These are phyloP conservation scores for Ondatra zibethicus DNA, from an alignment of 2,113 vertebrate species.

Conservation along the genomic window DNA sequence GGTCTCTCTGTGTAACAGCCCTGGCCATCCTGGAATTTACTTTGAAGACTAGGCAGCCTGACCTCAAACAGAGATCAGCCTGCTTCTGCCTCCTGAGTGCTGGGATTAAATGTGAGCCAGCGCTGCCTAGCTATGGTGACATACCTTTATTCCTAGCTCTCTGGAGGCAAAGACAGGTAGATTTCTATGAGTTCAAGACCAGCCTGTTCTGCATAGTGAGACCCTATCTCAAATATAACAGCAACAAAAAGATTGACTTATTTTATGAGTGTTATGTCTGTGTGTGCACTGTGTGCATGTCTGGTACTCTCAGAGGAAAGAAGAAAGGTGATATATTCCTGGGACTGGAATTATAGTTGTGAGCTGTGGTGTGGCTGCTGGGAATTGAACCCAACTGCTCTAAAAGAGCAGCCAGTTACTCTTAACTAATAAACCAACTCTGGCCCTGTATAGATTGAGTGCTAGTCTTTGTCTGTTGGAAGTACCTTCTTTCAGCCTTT, in stretches of 20 bases:
- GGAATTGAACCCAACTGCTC: background rate
- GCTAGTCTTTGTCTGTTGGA: background rate
- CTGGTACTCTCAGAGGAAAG: background rate
- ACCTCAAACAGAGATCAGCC: too few relatives aligned
- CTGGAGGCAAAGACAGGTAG: background rate
- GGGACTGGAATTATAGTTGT: background rate
- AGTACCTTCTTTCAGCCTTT: background rate
- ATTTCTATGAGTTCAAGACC: background rate
- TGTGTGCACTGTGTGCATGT: background rate
- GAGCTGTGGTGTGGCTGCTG: background rate
- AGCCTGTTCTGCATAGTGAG: background rate
- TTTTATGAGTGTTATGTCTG: background rate
- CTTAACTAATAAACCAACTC: background rate
- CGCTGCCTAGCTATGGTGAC: background rate
- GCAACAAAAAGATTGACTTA: background rate
- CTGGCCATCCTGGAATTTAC: too few relatives aligned
- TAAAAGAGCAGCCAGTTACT: background rate
- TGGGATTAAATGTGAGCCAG: too few relatives aligned
- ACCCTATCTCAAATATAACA: background rate
- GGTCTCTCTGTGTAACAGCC: too few relatives aligned
- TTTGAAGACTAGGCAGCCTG: too few relatives aligned
- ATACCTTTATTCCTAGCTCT: background rate
- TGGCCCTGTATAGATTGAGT: background rate
- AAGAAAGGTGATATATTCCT: background rate
- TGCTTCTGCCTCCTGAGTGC: too few relatives aligned